A percentile compares a stretch with the other conserved stretches of the same genome.
These are phyloP conservation scores for Drosophila subpulchrella DNA, from an alignment of 1,140 invertebrate genomes.

Conservation along the genomic window DNA sequence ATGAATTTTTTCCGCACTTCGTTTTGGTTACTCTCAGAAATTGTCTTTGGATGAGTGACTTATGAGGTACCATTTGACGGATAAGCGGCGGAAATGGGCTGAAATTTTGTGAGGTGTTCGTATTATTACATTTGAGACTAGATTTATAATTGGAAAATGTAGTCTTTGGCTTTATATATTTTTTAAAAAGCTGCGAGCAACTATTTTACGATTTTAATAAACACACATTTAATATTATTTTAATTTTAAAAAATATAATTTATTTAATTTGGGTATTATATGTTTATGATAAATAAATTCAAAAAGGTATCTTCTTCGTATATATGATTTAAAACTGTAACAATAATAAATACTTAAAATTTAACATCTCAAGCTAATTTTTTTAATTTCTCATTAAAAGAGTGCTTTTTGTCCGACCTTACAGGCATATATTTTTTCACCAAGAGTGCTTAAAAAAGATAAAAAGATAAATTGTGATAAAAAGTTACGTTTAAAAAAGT, in stretches of 20 bases:
- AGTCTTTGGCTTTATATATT: no score
- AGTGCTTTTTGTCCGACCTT: not conserved
- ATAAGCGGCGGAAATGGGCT: not conserved
- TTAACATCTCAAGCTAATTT: not conserved
- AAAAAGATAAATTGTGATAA: not conserved
- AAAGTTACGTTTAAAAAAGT: not conserved
- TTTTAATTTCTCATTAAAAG: not conserved
- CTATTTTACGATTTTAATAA: no score
- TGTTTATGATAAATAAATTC: not conserved
- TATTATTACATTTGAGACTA: not conserved
- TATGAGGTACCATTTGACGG: not conserved
- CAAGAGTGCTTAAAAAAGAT: not conserved
- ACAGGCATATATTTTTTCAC: not conserved
- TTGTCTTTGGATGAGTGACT: not conserved
- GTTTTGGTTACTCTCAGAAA: constrained; percentile 10
- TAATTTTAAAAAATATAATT: not conserved
- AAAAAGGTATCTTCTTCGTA: not conserved
- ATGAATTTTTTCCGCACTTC: not conserved
- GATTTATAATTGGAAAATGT: not conserved
- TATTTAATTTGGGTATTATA: not conserved
- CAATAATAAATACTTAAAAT: not conserved
- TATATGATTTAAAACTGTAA: not conserved
- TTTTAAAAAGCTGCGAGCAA: no score
- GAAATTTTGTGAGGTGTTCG: not conserved
- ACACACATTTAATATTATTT: no score